Evolutionary conservation across 2,888 invertebrate species (phyloP), one percentile per base, ranked within the genome.

Genomic region (Anoplius nigerrimus): DNA sequence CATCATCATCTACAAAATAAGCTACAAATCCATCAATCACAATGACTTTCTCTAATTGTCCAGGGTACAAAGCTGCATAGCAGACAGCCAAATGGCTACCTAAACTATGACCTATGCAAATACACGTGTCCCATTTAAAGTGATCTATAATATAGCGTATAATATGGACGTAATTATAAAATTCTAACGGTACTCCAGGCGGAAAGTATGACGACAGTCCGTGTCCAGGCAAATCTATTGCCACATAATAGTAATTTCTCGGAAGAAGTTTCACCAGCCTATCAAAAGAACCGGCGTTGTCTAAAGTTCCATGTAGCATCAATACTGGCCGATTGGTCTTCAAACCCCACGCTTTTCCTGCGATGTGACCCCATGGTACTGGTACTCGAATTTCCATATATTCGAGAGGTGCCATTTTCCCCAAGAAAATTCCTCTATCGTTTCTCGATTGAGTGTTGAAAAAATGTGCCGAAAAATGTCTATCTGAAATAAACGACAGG

Each of bases 281-380:
- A 63, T 89, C 89, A 76, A 89, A 91, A 2, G 90, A 78, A 27
- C 89, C 89, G 48, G 88, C 87, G 77, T 91, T 91, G 73, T 91
- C 90, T 71, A 84, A 51, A 2, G 71, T 63, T 24, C 90, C 90
- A 73, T 91, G 90, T 34, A 84, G 82, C 11, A 83, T 24, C 4
- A 87, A 62, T 8, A 87, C 77, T 46, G 52, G 62, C 80, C 78
- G 43, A 72, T 85, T 64, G 20, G 84, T 70, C 8, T 84, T 77
- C 6, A 79, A 72, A 11, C 89, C 89, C 74, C 84, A 85, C 2
- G 85, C 61, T 89, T 89, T 89, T 89, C 91, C 89, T 71, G 91
- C 90, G 45, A 92, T 80, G 71, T 90, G 89, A 51, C 92, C 92
- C 92, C 92, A 92, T 2, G 92, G 92, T 0, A 91, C 90, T 0